A percentile compares a stretch with the other conserved stretches of the same genome.
These are phyloP conservation scores for Bergia sp. DNA, from an alignment of 92 coral and sea anemone species.

Conservation along the genomic window DNA sequence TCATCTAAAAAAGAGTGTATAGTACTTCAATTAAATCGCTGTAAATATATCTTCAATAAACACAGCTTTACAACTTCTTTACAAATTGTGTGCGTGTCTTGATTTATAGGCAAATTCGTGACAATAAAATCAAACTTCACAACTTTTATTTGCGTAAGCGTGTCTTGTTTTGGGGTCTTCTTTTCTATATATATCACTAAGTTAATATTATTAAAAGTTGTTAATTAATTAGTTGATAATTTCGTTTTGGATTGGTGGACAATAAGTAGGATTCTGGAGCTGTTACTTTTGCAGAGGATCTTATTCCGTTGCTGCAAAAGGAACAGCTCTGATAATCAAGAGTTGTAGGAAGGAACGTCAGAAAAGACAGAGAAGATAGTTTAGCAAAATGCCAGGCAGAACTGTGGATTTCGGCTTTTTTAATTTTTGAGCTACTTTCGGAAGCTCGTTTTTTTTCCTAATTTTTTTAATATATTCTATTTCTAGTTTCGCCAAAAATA, in stretches of 20 bases:
- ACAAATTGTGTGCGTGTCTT: background rate
- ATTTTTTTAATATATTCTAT: too few species aligned
- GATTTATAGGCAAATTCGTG: background rate
- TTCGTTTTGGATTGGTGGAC: background rate
- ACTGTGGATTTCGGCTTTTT: background rate
- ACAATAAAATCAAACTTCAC: background rate
- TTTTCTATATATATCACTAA: background rate
- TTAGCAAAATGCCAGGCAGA: background rate
- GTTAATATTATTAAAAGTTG: background rate
- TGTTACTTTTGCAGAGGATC: background rate
- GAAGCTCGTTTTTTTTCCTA: background rate
- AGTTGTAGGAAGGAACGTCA: background rate
- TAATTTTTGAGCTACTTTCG: too few species aligned
- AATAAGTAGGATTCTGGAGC: background rate
- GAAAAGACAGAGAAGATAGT: background rate
- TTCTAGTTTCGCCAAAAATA: background rate
- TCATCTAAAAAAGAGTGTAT: constrained; percentile 14
- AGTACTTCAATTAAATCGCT: background rate
- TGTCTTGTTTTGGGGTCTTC: background rate
- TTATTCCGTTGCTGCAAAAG: background rate
- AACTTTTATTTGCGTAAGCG: background rate
- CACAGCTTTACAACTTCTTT: background rate
- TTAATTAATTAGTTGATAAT: background rate
- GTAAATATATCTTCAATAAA: background rate
- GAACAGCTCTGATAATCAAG: background rate